Evolutionary conservation across 2,797 vertebrate species (phyloP), one percentile per base, ranked within the genome.

Genomic region (Acestrorhynchus altus): DNA sequence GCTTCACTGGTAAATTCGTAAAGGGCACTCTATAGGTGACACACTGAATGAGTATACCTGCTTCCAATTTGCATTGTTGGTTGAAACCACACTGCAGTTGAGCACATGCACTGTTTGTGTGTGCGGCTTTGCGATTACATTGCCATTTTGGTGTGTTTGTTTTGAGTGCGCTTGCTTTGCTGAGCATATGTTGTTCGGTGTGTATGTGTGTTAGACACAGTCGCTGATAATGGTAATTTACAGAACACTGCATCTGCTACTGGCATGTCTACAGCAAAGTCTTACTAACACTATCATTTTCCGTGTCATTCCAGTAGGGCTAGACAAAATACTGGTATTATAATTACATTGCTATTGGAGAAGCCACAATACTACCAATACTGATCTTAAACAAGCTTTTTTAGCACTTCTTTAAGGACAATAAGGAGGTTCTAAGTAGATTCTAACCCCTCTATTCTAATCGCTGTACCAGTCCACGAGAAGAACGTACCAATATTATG

Each of bases 41-140:
- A 12, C 15, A 52, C 39, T 40, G 20, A n/a, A 47, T n/a, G 68
- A 9, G 31, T 73, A 39, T 72, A 22, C 28, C 20, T 40, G 44
- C 39, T 70, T 52, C 57, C 42, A 35, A 52, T 52, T 40, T 42
- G 51, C 63, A 77, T 52, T 31, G 46, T 44, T 52, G 22, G 3
- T 31, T 20, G 28, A 28, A 64, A 67, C 12, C 54, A 39, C 51
- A 49, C 31, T 47, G 16, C 46, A 28, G 42, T 18, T 56, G 40
- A 61, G 71, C 64, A 80, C 84, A 80, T 77, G 79, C 83, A 68
- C 63, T 73, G 82, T 86, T 84, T 83, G 81, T 86, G 59, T 82
- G 84, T 83, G 82, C 26, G 28, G 26, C 4, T 68, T 57, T 57
- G 42, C 66, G 42, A 40, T 26, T 39, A 31, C 26, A 20, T 9